A percentile compares a stretch with the other conserved stretches of the same genome.
Evolutionary conservation across 2,888 invertebrate genomes (phyloP).

Genomic region (Calliphora vomitoria): DNA sequence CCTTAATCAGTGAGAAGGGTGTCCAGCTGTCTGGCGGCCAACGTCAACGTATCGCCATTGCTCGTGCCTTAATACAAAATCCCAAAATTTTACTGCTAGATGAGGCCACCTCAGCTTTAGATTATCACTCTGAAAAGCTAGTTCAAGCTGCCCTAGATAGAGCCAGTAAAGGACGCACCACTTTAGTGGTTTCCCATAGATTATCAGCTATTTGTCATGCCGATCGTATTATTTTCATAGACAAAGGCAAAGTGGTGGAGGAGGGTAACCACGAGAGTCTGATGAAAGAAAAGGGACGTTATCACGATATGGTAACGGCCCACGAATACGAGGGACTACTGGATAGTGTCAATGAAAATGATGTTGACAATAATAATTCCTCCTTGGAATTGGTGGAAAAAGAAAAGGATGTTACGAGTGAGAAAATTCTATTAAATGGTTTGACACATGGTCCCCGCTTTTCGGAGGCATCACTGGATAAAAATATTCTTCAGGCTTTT

Average conservation of each 20-base stretch:
- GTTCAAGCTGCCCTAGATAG: slow-evolving; percentile 93
- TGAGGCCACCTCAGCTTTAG: slow-evolving; percentile 94
- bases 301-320: slow-evolving; percentile 88
- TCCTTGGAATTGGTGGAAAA: slow-evolving; percentile 77
- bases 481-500: slow-evolving; percentile 71
- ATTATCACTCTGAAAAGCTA: slow-evolving; percentile 91
- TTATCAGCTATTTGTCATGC: slow-evolving; percentile 90
- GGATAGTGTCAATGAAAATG: slow-evolving; percentile 37
- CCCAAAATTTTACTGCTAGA: slow-evolving; percentile 91
- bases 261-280: slow-evolving; percentile 91
- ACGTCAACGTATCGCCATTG: slow-evolving; percentile 94
- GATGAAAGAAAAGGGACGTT: slow-evolving; percentile 87
- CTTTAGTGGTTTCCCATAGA: slow-evolving; percentile 91
- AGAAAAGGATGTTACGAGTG: slow-evolving; percentile 33
- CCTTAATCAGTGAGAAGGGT: slow-evolving; percentile 91
- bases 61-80: slow-evolving; percentile 91
- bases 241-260: slow-evolving; percentile 90
- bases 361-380: slow-evolving; percentile 55
- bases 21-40: slow-evolving; percentile 93
- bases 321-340: slow-evolving; percentile 72
- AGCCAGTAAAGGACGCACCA: slow-evolving; percentile 91
- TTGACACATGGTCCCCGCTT: slow-evolving; percentile 47
- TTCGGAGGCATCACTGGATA: slow-evolving; percentile 66
- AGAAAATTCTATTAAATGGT: slow-evolving; percentile 40
- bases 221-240: slow-evolving; percentile 89